Evolutionary conservation across 2,113 vertebrate genomes (phyloP).

Genomic region (Bubo scandiacus): DNA sequence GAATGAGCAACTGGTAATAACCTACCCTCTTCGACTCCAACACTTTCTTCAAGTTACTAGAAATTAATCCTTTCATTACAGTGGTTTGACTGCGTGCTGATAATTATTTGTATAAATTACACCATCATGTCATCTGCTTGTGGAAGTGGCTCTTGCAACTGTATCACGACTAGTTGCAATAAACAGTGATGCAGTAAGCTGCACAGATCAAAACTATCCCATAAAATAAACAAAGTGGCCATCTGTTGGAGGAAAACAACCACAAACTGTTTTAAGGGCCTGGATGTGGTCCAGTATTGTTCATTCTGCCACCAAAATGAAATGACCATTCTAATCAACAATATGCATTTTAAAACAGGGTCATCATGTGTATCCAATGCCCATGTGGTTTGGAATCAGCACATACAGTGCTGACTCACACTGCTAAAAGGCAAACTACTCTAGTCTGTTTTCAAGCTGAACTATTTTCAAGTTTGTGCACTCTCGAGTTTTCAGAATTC

Average conservation of each 20-base stretch:
- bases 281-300: slow-evolving; percentile 69
- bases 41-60: neutral
- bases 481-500: neutral
- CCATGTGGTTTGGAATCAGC: neutral
- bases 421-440: neutral
- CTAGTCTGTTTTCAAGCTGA: neutral
- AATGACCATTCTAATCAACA: slow-evolving; percentile 13
- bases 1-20: slow-evolving; percentile 21
- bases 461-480: neutral
- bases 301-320: slow-evolving; percentile 51
- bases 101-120: slow-evolving; percentile 59
- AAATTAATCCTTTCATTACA: slow-evolving; percentile 25
- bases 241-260: slow-evolving; percentile 69
- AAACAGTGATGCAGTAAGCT: slow-evolving; percentile 27
- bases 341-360: neutral
- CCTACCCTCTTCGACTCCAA: neutral
- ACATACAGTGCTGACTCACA: neutral
- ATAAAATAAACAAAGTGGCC: slow-evolving; percentile 57
- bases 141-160: slow-evolving; percentile 32
- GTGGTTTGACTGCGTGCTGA: neutral
- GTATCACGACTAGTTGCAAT: slow-evolving; percentile 47
- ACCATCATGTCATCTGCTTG: slow-evolving; percentile 19
- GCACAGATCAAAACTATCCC: neutral
- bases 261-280: slow-evolving; percentile 48
- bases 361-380: neutral